Base-by-base conservation (phyloP, 2,113 vertebrate genomes). In the Amia ocellicauda region DNA sequence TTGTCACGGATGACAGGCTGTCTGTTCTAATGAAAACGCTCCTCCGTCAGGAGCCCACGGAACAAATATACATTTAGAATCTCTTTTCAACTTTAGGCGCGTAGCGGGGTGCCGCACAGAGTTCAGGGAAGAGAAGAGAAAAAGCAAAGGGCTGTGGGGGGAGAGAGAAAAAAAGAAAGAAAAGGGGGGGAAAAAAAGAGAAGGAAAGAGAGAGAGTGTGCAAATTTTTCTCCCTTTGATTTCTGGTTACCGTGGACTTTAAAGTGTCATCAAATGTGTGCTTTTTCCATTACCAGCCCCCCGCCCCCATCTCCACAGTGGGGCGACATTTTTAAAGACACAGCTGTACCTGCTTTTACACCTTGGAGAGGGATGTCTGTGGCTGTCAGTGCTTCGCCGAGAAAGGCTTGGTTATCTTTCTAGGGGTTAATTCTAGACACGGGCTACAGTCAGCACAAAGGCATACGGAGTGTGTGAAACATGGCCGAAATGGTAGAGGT, bases 241-340 rank as follows among this genome's bases (percentile, higher is more conserved):
- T 64, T 60, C 63, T 28, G 52, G 55, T 60, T 63, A 65, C 16
- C 55, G 60, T 53, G 28, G 64, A 60, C 23, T 49, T 2, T 20
- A 65, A 66, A 58, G 63, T 58, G 42, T 36, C 31, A 7, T 36
- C 31, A 36, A 36, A 36, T 11, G 31, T 40, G 55, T 49, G 26
- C 14, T 31, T 45, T 69, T 66, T 62, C 69, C 63, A 65, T 72
- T 73, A 73, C 71, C 64, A 69, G 73, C 74, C 67, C 76, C 74
- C 76, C 77, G 79, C 74, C 31, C 5, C 74, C 72, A 74, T 69
- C 77, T 78, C 77, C 72, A 79, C 80, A 52, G 71, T 56, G 78
- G 74, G 73, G 65, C 76, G 81, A 74, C 65, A 71, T 80, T 82
- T 81, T 81, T 75, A 84, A 82, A 80, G 82, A 76, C 80, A 69